A percentile compares a stretch with the other conserved stretches of the same genome.
These are phyloP conservation scores for Lycopodina hypogea DNA, from an alignment of 37 sponge, comb jelly and placozoan species.

Conservation along the genomic window DNA sequence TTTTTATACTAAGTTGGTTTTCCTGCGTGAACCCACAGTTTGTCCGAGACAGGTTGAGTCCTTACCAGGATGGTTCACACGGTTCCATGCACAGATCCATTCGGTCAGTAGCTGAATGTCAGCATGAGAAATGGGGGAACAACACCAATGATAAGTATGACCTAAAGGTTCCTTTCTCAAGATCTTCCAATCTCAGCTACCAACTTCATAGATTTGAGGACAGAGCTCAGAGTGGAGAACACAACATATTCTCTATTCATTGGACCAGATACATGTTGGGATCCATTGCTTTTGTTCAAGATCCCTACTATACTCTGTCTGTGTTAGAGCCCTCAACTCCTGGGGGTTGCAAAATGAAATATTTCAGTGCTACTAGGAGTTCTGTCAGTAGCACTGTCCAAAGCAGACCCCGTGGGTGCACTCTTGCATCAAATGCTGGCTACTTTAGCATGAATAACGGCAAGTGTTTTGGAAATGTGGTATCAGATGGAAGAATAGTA, in stretches of 20 bases:
- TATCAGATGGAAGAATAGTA: slow-evolving; percentile 71
- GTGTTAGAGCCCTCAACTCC: slow-evolving; percentile 72
- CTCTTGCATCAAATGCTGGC: slow-evolving; percentile 81
- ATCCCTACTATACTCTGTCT: slow-evolving; percentile 81
- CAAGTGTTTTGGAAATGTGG: slow-evolving; percentile 75
- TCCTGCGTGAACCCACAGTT: not conserved
- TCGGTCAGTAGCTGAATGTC: slow-evolving; percentile 33
- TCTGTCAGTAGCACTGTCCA: slow-evolving; percentile 65
- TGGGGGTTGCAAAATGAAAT: slow-evolving; percentile 42
- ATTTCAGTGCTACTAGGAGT: slow-evolving; percentile 23
- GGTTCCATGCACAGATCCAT: slow-evolving; percentile 16
- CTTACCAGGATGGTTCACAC: slow-evolving; percentile 36
- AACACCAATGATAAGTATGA: slow-evolving; percentile 27
- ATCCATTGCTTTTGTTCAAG: slow-evolving; percentile 58
- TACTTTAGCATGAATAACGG: slow-evolving; percentile 63
- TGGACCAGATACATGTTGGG: slow-evolving; percentile 48
- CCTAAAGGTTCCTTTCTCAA: not conserved
- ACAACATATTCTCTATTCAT: not conserved
- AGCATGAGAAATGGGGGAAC: slow-evolving; percentile 34
- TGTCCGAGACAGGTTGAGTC: slow-evolving; percentile 46
- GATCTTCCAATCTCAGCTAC: not conserved
- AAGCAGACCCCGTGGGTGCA: slow-evolving; percentile 41
- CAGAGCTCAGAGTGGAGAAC: not conserved
- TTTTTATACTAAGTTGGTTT: no score
- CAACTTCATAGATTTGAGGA: slow-evolving; percentile 28